Base-by-base conservation (phyloP, 2,888 invertebrate species). In the Agonopterix heracliana region DNA sequence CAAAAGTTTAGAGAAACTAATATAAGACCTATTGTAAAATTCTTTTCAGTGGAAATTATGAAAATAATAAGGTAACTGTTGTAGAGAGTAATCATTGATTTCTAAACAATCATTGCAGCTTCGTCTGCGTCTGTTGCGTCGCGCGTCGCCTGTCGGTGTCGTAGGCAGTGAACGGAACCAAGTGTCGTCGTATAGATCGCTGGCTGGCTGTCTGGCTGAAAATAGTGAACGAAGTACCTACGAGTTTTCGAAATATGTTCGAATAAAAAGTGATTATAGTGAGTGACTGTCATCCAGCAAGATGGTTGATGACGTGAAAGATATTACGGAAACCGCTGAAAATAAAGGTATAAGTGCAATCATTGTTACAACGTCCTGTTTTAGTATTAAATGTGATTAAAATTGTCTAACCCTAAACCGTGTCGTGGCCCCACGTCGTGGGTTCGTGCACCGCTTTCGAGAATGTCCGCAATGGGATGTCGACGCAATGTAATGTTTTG, bases 281-380 rank as follows among this genome's bases (percentile, higher is more conserved):
- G 82, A 81, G 83, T 84, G 82, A 81, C 81, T 86, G 86, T 87
- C 85, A 86, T 81, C 81, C 72, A 81, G 85, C 88, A 88, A 88
- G 79, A 88, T 88, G 88, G 88, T 85, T 83, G 88, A 87, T 86
- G 88, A 88, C 82, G 87, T 84, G 85, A 83, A 78, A 81, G 80
- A 87, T 80, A 78, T 83, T 79, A 76, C 75, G 71, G 88, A 86
- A 86, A 84, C 83, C 81, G 85, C 86, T 80, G 88, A 88, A 81
- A 84, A 80, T 74, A 85, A 84, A 87, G 88, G 88, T 88, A 88
- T 76, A 74, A 71, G 82, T 83, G 83, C 70, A 80, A 80, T 82
- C 79, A 72, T 75, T 76, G 74, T 79, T 74, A 54, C 72, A 81
- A 78, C 69, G 84, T 84, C 81, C 66, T 66, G 80, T 81, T 84